Evolutionary conservation across 2,888 invertebrate species (phyloP), one percentile per base, ranked within the genome.

Genomic region (Lottia gigantea): DNA sequence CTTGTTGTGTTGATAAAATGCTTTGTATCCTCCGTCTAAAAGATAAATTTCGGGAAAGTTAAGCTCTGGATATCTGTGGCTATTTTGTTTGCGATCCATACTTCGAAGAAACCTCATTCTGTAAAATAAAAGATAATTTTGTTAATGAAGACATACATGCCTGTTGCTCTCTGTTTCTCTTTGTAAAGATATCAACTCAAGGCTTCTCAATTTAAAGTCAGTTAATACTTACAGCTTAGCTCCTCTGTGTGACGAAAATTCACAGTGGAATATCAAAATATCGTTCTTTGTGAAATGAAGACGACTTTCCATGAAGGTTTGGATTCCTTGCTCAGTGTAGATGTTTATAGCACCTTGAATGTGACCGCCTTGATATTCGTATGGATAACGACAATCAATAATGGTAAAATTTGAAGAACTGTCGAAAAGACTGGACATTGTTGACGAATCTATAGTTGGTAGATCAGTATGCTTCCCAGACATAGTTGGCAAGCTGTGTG

Each of bases 311-410:
- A 63, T 62, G 46, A 68, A 64, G 25, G 19, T 64, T 26, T 46
- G 62, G 64, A 68, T 62, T 19, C 64, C 61, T 26, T 68, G 47
- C 26, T 62, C 62, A 26, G 68, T 68, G 46, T 62, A 68, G 63
- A 68, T 45, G 63, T 63, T 68, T 26, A 68, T 64, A 26, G 68
- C 68, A 19, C 68, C 62, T 49, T 68, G 63, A 40, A 68, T 68
- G 26, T 68, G 68, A 62, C 68, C 68, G 19, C 68, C 68, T 11
- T 62, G 97, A 97, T 0, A 97, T 97, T 70, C 70, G 47, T 97
- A 97, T 0, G 97, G 97, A 88, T 96, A 98, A 77, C 97, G 92
- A 86, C 97, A 97, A 89, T 97, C 97, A 67, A 98, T 93, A 25
- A 98, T 90, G 88, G 91, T 91, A 84, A 90, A 96, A 6, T 92